Evolutionary conservation across 2,888 invertebrate genomes (phyloP), one percentile per base, ranked within the genome.

Genomic region (Amorpha juglandis): DNA sequence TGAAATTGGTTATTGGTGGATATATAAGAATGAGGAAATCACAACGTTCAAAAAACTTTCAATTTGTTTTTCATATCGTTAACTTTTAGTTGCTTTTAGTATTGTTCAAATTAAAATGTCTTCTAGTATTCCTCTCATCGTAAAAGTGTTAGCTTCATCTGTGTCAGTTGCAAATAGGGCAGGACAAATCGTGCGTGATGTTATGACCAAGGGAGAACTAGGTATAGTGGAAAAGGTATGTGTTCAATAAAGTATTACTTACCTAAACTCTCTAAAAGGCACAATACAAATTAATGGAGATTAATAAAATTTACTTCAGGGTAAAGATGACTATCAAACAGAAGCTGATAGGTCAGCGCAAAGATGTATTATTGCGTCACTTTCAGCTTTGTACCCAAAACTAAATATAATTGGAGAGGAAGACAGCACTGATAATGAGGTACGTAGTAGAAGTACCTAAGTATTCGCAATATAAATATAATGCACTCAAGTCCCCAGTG

Each of bases 281-380:
- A 42, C 8, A 42, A 3, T 38, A 58, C 6, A 0, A 1, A 11
- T 38, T 12, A 19, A 42, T 38, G 47, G 45, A 14, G 38, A 7
- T 38, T 8, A 38, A 38, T 38, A 9, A n/a, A 47, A 21, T 48
- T 16, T 4, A 65, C 78, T 79, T 14, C 79, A 97, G 96, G 98
- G 97, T 21, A 96, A 96, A 82, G 97, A 98, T 94, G 99, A 99
- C 91, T 94, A 98, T 53, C 99, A 99, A 94, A 99, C 99, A 6
- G 98, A 99, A 93, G 99, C 99, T 7, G 99, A 99, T 86, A 95
- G 99, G 72, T 97, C 97, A 38, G 99, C 98, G 0, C 99, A 99
- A 88, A 95, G 95, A 72, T 98, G 98, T 84, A 99, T 99, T 69
- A 95, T 99, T 69, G 96, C 97, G 33, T 98, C 98, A 1, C 93